Evolutionary conservation across 2,113 vertebrate genomes (phyloP).

Genomic region (Zosterops japonicus): DNA sequence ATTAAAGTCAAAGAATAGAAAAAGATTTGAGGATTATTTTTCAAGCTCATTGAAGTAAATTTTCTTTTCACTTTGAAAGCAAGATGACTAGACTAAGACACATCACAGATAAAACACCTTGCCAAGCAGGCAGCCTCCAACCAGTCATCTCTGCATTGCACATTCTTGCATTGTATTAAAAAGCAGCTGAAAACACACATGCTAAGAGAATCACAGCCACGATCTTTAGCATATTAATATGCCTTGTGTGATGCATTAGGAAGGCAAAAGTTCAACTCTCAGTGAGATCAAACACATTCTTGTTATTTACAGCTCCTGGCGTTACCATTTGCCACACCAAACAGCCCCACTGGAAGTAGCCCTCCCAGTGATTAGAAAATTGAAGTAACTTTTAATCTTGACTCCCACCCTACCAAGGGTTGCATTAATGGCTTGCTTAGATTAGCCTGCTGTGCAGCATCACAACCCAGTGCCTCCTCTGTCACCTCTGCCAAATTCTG

Average conservation of each 20-base stretch:
- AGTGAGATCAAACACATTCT: constrained; percentile 17
- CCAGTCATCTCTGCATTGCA: not conserved
- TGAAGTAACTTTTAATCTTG: constrained; percentile 56
- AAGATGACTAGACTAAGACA: not conserved
- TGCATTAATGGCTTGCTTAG: constrained; percentile 19
- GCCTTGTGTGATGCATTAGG: not conserved
- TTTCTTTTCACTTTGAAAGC: not conserved
- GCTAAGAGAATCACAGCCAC: not conserved
- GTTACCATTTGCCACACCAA: constrained; percentile 5
- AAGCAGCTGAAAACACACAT: not conserved
- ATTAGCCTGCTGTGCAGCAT: constrained; percentile 1
- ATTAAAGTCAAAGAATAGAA: not conserved
- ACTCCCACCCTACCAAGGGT: not conserved
- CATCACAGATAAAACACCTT: not conserved
- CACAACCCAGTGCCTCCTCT: not conserved
- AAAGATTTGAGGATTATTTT: not conserved
- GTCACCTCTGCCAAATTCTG: not conserved
- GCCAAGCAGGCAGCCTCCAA: not conserved
- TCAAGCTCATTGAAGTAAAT: constrained; percentile 21
- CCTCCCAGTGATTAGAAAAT: constrained; percentile 51
- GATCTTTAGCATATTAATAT: not conserved
- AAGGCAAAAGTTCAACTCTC: constrained; percentile 56
- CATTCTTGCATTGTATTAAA: not conserved
- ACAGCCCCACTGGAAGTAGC: not conserved
- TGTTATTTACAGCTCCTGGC: constrained; percentile 5